phyloP scores from a whole-genome alignment of 2,888 invertebrate genomes.

The Adineta ricciae region DNA sequence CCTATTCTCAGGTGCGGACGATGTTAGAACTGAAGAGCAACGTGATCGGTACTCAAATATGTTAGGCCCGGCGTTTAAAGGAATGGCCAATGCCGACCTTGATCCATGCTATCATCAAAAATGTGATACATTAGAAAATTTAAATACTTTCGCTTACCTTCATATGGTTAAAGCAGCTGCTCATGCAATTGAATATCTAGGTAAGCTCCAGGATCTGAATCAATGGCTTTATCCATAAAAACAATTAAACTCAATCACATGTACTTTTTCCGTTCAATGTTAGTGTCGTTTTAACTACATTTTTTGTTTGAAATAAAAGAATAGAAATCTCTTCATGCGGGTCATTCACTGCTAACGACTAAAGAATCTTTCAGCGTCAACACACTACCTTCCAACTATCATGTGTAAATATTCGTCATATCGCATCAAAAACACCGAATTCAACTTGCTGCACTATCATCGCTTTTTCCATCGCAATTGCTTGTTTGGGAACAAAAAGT shows the following conservation, averaged over 20 bases:
- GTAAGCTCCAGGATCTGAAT: not conserved
- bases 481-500: too few relatives aligned
- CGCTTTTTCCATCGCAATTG: too few relatives aligned
- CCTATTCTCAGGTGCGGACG: not conserved
- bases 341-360: too few relatives aligned
- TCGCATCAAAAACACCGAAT: too few relatives aligned
- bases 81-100: not conserved
- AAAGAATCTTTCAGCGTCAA: too few relatives aligned
- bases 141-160: not conserved
- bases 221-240: not conserved
- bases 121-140: constrained; percentile 13
- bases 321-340: too few relatives aligned
- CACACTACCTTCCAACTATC: too few relatives aligned
- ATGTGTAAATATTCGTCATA: too few relatives aligned
- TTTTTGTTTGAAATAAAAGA: not conserved
- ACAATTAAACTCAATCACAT: too few relatives aligned
- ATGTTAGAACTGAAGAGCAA: constrained; percentile 10
- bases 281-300: not conserved
- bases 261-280: too few relatives aligned
- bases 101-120: constrained; percentile 6
- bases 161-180: not conserved
- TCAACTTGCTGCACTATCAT: too few relatives aligned
- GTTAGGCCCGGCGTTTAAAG: not conserved
- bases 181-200: not conserved
- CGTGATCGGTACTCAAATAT: not conserved